A percentile compares a stretch with the other conserved stretches of the same genome.
phyloP scores from a whole-genome alignment of 2,797 vertebrate genomes.

The Triplophysa bombifrons region DNA sequence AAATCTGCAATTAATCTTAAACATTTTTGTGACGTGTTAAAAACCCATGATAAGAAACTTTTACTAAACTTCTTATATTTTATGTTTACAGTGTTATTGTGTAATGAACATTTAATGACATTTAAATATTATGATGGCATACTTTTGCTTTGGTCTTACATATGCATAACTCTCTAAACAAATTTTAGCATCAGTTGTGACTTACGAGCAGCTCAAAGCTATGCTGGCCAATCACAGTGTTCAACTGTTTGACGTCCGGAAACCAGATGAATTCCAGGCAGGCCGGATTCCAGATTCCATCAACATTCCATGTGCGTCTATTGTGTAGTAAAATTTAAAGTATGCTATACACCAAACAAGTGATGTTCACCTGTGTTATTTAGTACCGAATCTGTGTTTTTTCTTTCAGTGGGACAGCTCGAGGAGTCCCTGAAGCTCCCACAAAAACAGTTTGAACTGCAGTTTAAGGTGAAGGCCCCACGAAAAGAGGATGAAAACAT shows the following conservation, averaged over 20 bases:
- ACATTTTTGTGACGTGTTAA: neutral
- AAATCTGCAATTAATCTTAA: neutral
- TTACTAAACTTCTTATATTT: neutral
- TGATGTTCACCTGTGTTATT: neutral
- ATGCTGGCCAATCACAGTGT: constrained; percentile 70
- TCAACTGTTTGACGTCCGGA: constrained; percentile 77
- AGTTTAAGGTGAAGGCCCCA: constrained; percentile 66
- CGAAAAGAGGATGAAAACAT: constrained; percentile 68
- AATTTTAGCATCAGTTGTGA: constrained; percentile 68
- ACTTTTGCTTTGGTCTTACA: neutral
- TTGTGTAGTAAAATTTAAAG: neutral
- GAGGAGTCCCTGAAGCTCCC: constrained; percentile 72
- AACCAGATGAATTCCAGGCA: constrained; percentile 71
- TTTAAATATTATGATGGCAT: neutral
- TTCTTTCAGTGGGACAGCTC: constrained; percentile 66
- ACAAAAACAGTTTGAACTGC: constrained; percentile 64
- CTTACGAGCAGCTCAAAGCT: constrained; percentile 68
- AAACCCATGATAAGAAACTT: neutral
- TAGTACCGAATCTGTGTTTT: constrained; percentile 1
- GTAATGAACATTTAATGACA: neutral
- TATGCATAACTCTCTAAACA: neutral
- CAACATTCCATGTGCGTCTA: constrained; percentile 72
- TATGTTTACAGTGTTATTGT: neutral
- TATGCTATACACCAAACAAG: neutral
- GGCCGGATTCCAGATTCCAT: constrained; percentile 70